Evolutionary conservation across 2,113 vertebrate genomes (phyloP).

Genomic region (Entelurus aequoreus): DNA sequence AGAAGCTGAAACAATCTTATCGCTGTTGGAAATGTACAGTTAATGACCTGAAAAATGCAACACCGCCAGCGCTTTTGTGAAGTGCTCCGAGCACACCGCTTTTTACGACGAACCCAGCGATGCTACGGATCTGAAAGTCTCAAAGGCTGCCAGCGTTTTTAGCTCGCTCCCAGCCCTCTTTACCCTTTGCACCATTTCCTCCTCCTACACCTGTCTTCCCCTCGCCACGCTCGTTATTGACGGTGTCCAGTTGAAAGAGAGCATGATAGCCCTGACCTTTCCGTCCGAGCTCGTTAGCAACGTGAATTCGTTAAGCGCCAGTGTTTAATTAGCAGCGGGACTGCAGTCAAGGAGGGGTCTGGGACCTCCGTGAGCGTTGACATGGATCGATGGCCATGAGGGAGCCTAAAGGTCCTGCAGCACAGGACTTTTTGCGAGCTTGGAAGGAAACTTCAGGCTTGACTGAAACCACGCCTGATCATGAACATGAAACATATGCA

Average conservation of each 20-base stretch:
- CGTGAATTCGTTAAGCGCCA: constrained; percentile 48
- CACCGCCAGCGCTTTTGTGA: constrained; percentile 2
- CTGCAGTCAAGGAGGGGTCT: constrained; percentile 45
- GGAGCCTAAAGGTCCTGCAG: constrained; percentile 29
- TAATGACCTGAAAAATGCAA: constrained; percentile 26
- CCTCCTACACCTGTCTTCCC: constrained; percentile 25
- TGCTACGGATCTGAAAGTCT: background rate
- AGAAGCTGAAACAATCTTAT: background rate
- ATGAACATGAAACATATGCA: background rate
- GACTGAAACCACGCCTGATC: background rate
- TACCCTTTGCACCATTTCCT: constrained; percentile 16
- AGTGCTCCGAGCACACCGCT: constrained; percentile 3
- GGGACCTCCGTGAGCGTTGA: constrained; percentile 36
- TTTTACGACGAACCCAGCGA: background rate
- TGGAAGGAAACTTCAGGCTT: constrained; percentile 3
- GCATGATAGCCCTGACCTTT: constrained; percentile 56
- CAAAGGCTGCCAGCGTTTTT: background rate
- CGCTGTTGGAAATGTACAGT: constrained; percentile 7
- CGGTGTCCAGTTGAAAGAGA: constrained; percentile 33
- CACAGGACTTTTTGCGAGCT: constrained; percentile 14
- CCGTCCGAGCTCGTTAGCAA: constrained; percentile 51
- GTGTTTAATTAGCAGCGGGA: constrained; percentile 62
- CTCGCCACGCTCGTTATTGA: constrained; percentile 35
- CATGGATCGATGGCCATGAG: constrained; percentile 58
- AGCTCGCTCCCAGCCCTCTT: background rate